Conservation (phyloP, 2,113 vertebrate species). For the Danionella cerebrum region DNA sequence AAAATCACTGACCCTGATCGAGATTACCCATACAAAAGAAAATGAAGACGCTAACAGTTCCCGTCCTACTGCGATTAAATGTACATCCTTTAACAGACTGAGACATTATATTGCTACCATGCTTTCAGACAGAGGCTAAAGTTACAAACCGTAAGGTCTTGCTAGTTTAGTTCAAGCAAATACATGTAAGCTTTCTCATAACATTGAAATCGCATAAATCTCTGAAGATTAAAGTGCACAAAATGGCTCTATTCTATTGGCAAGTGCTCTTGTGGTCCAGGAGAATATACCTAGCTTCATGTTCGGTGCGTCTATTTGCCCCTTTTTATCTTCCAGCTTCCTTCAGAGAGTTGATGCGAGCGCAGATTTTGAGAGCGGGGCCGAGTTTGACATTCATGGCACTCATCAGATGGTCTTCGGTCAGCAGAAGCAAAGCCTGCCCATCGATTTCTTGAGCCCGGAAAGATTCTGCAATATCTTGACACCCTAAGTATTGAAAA, state of each 20-base stretch:
- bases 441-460: conserved; percentile 96
- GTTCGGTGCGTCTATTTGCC: background rate
- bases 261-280: conserved; percentile 36
- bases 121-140: conserved; percentile 44
- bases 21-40: conserved; percentile 31
- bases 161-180: conserved; percentile 37
- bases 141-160: conserved; percentile 35
- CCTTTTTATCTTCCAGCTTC: conserved; percentile 52
- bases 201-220: conserved; percentile 34
- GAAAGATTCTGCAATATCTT: conserved; percentile 92
- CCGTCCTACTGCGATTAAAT: conserved; percentile 33
- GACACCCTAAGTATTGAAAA: conserved; percentile 70
- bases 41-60: conserved; percentile 32
- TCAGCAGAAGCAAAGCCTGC: conserved; percentile 91
- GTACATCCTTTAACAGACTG: conserved; percentile 31
- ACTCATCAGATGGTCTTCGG: conserved; percentile 97
- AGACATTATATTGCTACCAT: conserved; percentile 45
- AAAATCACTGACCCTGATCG: conserved; percentile 40
- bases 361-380: conserved; percentile 94
- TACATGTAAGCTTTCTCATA: conserved; percentile 37
- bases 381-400: conserved; percentile 98
- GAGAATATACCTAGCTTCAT: conserved; percentile 2
- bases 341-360: conserved; percentile 91
- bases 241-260: conserved; percentile 44
- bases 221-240: conserved; percentile 43